These are phyloP conservation scores for Chrysomallon squamiferum DNA, from an alignment of 1,140 invertebrate genomes.

Conservation along the genomic window DNA sequence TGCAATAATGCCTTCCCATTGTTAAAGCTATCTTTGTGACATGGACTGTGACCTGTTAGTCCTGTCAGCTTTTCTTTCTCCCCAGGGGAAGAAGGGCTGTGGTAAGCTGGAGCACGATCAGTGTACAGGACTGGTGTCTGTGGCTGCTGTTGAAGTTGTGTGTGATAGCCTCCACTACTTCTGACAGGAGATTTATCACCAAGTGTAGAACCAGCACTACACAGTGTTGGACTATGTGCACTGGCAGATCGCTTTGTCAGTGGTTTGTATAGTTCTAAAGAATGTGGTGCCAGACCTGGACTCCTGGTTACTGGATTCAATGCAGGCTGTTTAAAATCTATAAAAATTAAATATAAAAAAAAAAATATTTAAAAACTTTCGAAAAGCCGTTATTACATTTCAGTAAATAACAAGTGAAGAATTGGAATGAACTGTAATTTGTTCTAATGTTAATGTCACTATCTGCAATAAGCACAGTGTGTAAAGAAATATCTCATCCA, in stretches of 20 bases:
- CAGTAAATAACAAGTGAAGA: no score
- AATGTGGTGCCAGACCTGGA: slow-evolving; percentile 28
- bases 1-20: neutral
- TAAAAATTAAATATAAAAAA: no score
- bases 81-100: slow-evolving; percentile 19
- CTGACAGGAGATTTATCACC: slow-evolving; percentile 27
- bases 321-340: slow-evolving; percentile 48
- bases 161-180: slow-evolving; percentile 33
- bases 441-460: no score
- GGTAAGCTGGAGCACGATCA: slow-evolving; percentile 12
- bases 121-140: slow-evolving; percentile 6
- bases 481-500: no score
- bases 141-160: slow-evolving; percentile 21
- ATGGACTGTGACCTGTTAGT: slow-evolving; percentile 38
- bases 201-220: slow-evolving; percentile 19
- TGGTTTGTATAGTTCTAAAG: slow-evolving; percentile 35
- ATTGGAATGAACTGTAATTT: no score
- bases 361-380: no score
- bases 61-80: slow-evolving; percentile 27
- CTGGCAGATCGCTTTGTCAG: slow-evolving; percentile 22
- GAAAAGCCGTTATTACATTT: no score
- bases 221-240: slow-evolving; percentile 21
- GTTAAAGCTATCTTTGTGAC: slow-evolving; percentile 49
- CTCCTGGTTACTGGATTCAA: slow-evolving; percentile 22
- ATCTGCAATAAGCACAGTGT: no score